A percentile compares a stretch with the other conserved stretches of the same genome.
Evolutionary conservation across 2,113 vertebrate species (phyloP).

Genomic region (Prionailurus viverrinus): DNA sequence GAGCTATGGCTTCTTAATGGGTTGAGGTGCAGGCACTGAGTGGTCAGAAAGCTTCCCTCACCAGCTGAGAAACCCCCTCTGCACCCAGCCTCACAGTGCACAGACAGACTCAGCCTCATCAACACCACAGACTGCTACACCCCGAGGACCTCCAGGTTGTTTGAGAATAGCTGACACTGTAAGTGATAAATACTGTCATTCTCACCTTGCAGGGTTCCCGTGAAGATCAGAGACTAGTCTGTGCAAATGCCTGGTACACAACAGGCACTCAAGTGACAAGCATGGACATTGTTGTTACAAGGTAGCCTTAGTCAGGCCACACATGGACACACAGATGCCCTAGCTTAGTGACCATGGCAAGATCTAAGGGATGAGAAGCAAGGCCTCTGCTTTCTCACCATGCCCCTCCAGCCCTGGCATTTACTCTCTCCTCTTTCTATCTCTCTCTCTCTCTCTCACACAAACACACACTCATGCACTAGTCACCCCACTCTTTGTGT

Average conservation of each 20-base stretch:
- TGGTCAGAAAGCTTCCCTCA: neutral
- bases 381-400: neutral
- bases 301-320: neutral
- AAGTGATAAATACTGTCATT: neutral
- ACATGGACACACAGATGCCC: neutral
- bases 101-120: neutral
- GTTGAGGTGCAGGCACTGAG: neutral
- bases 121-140: fast-evolving
- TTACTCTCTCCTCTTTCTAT: neutral
- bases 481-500: neutral
- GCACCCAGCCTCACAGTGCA: neutral
- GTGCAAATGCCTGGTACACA: neutral
- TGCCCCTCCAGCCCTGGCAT: neutral
- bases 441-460: neutral
- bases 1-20: neutral
- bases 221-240: neutral
- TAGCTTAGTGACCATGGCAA: neutral
- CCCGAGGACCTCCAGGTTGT: neutral
- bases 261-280: neutral
- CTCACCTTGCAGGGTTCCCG: neutral
- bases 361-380: neutral
- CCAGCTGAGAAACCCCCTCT: neutral
- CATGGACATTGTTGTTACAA: no score
- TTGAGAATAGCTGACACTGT: neutral
- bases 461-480: neutral